phyloP scores from a whole-genome alignment of 2,888 invertebrate species.

The Myopa testacea region DNA sequence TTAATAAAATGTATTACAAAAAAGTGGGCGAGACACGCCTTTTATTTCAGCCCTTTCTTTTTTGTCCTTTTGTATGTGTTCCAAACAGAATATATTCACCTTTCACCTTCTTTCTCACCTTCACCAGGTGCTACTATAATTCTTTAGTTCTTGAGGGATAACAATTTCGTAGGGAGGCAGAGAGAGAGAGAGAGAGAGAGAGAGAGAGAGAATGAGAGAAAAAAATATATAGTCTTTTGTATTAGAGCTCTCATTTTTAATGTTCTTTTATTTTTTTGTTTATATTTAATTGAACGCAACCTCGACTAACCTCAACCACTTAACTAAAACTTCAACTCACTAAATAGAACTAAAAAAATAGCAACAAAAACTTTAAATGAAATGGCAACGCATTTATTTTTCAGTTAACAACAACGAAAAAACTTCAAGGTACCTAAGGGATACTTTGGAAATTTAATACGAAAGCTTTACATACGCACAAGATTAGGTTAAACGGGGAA shows the following conservation, averaged over 20 bases:
- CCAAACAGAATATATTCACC: too few species aligned
- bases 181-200: background rate
- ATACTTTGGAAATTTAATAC: background rate
- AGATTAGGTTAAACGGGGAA: background rate
- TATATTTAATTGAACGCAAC: background rate
- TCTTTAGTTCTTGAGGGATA: background rate
- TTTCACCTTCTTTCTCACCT: too few species aligned
- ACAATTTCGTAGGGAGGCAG: background rate
- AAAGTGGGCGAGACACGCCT: too few species aligned
- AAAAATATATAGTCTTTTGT: too few species aligned
- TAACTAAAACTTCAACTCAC: background rate
- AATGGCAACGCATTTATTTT: background rate
- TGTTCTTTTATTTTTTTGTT: background rate
- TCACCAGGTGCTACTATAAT: background rate
- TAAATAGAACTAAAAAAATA: background rate
- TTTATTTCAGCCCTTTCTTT: too few species aligned
- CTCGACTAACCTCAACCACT: background rate
- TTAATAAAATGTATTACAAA: too few species aligned
- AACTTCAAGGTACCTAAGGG: background rate
- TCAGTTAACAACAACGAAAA: slow-evolving; percentile 2
- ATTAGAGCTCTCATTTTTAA: too few species aligned
- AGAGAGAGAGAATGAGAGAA: background rate
- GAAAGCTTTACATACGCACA: background rate
- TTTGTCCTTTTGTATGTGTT: too few species aligned
- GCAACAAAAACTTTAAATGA: background rate